Evolutionary conservation across 2,113 vertebrate genomes (phyloP).

Genomic region (Eudyptes chrysolophus): DNA sequence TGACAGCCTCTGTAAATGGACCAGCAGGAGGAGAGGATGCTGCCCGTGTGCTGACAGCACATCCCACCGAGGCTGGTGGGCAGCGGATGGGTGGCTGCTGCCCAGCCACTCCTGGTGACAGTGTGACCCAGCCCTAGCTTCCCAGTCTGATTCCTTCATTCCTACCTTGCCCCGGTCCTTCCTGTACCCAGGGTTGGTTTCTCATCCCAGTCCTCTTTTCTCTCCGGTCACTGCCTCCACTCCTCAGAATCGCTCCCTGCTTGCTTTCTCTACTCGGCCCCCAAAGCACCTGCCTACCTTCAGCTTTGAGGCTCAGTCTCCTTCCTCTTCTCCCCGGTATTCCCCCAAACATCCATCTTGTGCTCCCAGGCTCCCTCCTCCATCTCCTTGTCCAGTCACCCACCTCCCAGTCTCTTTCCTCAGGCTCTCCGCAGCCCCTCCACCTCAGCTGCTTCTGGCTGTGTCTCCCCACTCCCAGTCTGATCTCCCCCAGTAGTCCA

Average conservation of each 20-base stretch:
- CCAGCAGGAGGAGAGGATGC: not conserved
- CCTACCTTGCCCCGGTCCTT: accelerated
- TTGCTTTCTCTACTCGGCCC: not conserved
- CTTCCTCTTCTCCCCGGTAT: not conserved
- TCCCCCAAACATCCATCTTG: not conserved
- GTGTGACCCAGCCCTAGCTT: not conserved
- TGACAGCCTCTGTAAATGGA: not conserved
- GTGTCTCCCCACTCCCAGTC: not conserved
- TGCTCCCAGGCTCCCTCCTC: not conserved
- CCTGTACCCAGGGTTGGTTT: not conserved
- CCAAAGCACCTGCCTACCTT: not conserved
- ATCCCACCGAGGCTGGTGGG: not conserved
- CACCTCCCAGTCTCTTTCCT: not conserved
- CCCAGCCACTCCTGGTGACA: not conserved
- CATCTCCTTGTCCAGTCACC: not conserved
- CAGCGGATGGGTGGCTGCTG: not conserved
- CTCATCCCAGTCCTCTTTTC: not conserved
- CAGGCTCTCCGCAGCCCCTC: not conserved
- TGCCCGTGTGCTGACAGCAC: not conserved
- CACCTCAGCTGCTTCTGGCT: not conserved
- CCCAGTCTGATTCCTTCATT: not conserved
- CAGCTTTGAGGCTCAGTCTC: not conserved
- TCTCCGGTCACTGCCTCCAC: not conserved
- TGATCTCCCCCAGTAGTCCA: not conserved
- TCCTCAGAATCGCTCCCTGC: not conserved